Base-by-base conservation (phyloP, 2,888 invertebrate species). In the Calameuta pallipes region DNA sequence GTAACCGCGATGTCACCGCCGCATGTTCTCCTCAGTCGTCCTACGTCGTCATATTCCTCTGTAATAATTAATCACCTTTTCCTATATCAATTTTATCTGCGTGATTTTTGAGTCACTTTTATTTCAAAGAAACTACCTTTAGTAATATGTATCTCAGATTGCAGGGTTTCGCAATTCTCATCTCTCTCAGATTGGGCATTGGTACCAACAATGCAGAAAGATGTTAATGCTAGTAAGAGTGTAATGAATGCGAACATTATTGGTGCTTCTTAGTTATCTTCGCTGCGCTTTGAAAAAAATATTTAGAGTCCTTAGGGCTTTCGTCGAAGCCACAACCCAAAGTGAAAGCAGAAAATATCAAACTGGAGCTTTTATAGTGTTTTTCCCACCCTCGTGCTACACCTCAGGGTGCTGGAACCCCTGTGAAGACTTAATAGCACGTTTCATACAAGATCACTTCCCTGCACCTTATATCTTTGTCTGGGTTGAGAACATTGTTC, bases 41-140 rank as follows among this genome's bases (percentile, higher is more conserved):
- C 97, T 86, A 96, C 92, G 83, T 97, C 97, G 87, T 97, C 96
- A 88, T 96, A 97, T 91, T 98, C 97, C 92, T 98, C 98, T 96
- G 92, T 68, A 85, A 85, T 77, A 74, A 80, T 33, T 15, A 41
- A 41, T 41, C 15, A 41, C 15, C 15, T 15, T 41, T 15, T 15
- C 41, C 41, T 41, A 15, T 41, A 41, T 41, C 41, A 15, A 41
- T 15, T 41, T 15, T 15, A 41, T 41, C 6, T 41, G 15, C 15
- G 15, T 41, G 15, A 4, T 41, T 15, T 41, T 41, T 15, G 15
- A 41, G 6, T 41, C 15, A 41, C 15, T 41, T 41, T 15, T 15
- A 76, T 74, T 36, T 78, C 73, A 73, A 73, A 76, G 56, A n/a
- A 79, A 80, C 84, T 92, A 96, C 96, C 96, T 94, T 98, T 98